Base-by-base conservation (phyloP, 1,140 invertebrate species). In the Monomorium pharaonis region DNA sequence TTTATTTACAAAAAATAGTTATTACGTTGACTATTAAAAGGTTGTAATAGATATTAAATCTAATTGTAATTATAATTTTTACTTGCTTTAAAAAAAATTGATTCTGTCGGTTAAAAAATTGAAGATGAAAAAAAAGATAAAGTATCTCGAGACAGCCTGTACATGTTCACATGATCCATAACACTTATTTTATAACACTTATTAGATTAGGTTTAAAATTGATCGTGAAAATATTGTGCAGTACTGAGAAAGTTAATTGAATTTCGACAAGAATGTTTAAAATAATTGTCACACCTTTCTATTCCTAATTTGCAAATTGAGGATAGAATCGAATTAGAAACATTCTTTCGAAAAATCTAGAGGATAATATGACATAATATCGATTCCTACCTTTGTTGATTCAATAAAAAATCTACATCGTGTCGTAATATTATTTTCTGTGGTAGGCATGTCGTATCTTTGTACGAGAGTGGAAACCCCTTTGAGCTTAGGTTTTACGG, bases 401-500 rank as follows among this genome's bases (percentile, higher is more conserved):
- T 14, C 72, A 83, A 65, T 60, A 72, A 83, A 18, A 47, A 33
- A 21, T 3, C 14, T 24, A 4, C 77, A 56, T 44, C 12, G 12
- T 24, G n/a, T 7, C 14, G 33, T 30, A 30, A 72, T 58, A 58
- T 81, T 81, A 78, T 56, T 70, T 81, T 72, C 49, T 9, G 49
- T 12, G 37, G 18, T 70, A 70, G 33, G n/a, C 30, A 33, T 60
- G 67, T 81, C 49, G 5, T 81, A 56, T 47, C 33, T 81, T 70
- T n/a, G 33, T 56, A 81, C 9, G 67, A 72, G 63, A 51, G 37
- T 44, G 27, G 24, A 16, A 37, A 44, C 27, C 24, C 24, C 21
- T 67, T 72, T 72, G 37, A 83, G 51, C 37, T 83, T 72, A 58
- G 51, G 37, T 83, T 83, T 83, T 83, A 69, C 51, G 51, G 78